These are phyloP conservation scores for Apis dorsata DNA, from an alignment of 1,140 invertebrate species.

Conservation along the genomic window DNA sequence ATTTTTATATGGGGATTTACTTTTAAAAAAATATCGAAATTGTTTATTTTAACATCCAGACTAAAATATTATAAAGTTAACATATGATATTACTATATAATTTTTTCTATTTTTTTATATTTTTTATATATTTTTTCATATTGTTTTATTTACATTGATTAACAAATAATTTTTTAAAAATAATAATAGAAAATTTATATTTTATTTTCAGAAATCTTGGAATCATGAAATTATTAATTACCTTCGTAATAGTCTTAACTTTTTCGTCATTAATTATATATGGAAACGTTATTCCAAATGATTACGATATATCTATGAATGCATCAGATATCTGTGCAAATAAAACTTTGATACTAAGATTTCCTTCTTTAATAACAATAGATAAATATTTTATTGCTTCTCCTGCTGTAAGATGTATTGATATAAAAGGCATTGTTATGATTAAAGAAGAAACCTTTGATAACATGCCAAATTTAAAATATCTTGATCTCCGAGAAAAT, in stretches of 20 bases:
- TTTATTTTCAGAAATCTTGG: background rate
- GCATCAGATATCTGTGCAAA: background rate
- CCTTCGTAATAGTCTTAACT: background rate
- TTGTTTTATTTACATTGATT: too few species aligned
- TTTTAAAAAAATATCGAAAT: too few species aligned
- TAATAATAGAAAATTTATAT: background rate
- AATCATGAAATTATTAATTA: background rate
- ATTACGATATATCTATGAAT: background rate
- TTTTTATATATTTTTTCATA: too few species aligned
- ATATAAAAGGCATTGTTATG: accelerated
- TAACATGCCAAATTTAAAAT: slow-evolving; percentile 24
- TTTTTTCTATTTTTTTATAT: too few species aligned
- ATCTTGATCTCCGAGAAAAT: slow-evolving; percentile 1
- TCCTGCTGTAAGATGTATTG: background rate
- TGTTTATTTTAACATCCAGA: too few species aligned
- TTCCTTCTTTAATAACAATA: accelerated
- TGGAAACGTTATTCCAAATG: background rate
- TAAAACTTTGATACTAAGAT: background rate
- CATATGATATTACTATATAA: too few species aligned
- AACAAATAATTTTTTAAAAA: too few species aligned
- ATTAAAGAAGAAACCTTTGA: background rate
- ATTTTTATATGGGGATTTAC: too few species aligned
- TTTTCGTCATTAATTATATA: background rate
- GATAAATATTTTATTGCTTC: background rate
- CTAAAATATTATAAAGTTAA: too few species aligned